Conservation (phyloP, 2,888 invertebrate species). For the Euzetes globulus region DNA sequence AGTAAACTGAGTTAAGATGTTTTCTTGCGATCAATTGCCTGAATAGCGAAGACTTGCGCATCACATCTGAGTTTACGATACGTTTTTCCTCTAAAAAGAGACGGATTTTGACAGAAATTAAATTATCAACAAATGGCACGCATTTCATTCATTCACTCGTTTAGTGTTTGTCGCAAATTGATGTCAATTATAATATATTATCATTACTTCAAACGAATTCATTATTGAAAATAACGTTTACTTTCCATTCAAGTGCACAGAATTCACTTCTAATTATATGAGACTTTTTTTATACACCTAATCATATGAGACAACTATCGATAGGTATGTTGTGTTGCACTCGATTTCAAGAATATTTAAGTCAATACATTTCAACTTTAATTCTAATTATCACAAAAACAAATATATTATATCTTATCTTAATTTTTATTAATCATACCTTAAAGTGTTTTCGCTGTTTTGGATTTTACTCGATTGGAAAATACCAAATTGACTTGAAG, state of each 20-base stretch:
- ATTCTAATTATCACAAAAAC: background rate
- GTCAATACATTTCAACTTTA: background rate
- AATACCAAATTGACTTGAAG: too few relatives aligned
- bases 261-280: background rate
- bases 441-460: too few relatives aligned
- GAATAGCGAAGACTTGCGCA: conserved; percentile 4
- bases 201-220: background rate
- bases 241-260: background rate
- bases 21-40: conserved; percentile 10
- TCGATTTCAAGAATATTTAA: background rate
- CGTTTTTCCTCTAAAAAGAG: background rate
- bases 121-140: conserved; percentile 19
- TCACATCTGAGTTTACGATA: background rate
- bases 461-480: too few relatives aligned
- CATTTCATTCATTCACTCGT: background rate
- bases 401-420: background rate
- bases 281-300: background rate
- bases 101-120: background rate
- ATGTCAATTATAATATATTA: background rate
- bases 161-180: background rate
- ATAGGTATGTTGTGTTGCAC: conserved; percentile 4
- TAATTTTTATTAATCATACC: too few relatives aligned
- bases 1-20: background rate
- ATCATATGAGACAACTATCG: background rate
- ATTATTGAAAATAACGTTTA: background rate